phyloP scores from a whole-genome alignment of 2,113 vertebrate species.

The Phasianus colchicus region DNA sequence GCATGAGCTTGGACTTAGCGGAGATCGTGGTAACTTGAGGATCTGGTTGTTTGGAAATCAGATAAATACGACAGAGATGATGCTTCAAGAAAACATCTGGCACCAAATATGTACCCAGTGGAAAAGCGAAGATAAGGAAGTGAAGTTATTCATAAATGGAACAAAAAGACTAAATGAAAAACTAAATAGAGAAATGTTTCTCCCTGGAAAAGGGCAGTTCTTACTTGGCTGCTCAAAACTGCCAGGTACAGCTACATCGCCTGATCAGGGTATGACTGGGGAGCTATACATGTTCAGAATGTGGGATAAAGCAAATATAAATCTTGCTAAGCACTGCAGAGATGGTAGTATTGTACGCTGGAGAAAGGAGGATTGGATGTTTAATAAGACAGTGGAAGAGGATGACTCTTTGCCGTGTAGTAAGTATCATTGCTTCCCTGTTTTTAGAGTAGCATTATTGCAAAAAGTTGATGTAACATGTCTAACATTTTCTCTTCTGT shows the following conservation, averaged over 20 bases:
- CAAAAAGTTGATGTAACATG: not conserved
- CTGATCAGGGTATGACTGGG: slow-evolving; percentile 56
- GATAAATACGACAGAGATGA: not conserved
- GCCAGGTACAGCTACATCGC: not conserved
- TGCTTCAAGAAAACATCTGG: slow-evolving; percentile 50
- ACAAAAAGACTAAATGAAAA: not conserved
- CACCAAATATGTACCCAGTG: slow-evolving; percentile 70
- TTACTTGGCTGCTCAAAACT: slow-evolving; percentile 71
- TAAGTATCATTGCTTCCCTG: slow-evolving; percentile 38
- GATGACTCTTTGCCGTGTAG: slow-evolving; percentile 62
- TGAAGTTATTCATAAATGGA: slow-evolving; percentile 67
- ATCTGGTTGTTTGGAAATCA: slow-evolving; percentile 72
- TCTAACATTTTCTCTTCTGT: not conserved
- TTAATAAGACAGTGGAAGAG: slow-evolving; percentile 29
- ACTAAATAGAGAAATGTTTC: not conserved
- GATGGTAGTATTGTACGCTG: slow-evolving; percentile 69
- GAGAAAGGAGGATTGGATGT: slow-evolving; percentile 68
- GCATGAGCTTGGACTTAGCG: slow-evolving; percentile 67
- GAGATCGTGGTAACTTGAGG: slow-evolving; percentile 31
- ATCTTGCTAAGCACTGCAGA: not conserved
- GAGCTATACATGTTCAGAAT: slow-evolving; percentile 78
- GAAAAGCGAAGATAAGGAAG: slow-evolving; percentile 41
- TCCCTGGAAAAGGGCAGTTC: slow-evolving; percentile 63
- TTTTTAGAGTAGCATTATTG: not conserved
- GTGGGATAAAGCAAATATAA: slow-evolving; percentile 66